These are phyloP conservation scores for Hesperophylax magnus DNA, from an alignment of 1,140 invertebrate species.

Conservation along the genomic window DNA sequence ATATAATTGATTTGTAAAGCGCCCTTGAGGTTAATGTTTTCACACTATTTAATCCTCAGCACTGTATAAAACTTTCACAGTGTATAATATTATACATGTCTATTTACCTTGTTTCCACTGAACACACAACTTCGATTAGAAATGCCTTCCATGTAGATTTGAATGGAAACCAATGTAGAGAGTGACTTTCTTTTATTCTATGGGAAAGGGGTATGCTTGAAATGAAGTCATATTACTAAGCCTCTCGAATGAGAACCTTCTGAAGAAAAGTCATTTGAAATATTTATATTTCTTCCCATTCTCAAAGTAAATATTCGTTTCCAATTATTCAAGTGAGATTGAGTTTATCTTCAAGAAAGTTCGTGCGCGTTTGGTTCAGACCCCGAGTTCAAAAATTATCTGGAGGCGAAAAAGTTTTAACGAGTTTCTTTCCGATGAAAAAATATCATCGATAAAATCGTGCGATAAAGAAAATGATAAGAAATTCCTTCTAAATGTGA, in stretches of 20 bases:
- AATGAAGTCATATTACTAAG: not conserved
- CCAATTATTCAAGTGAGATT: conserved; percentile 34
- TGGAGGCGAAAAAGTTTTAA: conserved; percentile 40
- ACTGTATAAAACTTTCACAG: too few relatives aligned
- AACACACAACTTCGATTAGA: too few relatives aligned
- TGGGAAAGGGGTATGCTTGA: too few relatives aligned
- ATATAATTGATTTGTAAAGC: too few relatives aligned
- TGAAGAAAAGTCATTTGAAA: conserved; percentile 14
- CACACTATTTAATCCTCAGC: too few relatives aligned
- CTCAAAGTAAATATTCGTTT: conserved; percentile 28
- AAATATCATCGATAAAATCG: conserved; percentile 40
- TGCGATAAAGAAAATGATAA: conserved; percentile 24
- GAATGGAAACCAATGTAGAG: too few relatives aligned
- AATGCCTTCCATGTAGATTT: too few relatives aligned
- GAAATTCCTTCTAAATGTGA: not conserved
- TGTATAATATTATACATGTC: too few relatives aligned
- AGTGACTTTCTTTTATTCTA: too few relatives aligned
- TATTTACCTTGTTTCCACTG: too few relatives aligned
- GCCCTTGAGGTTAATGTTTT: too few relatives aligned
- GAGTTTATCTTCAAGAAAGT: conserved; percentile 28
- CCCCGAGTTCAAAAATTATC: conserved; percentile 43
- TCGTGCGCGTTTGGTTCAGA: not conserved
- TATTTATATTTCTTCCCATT: not conserved
- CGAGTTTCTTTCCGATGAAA: conserved; percentile 45
- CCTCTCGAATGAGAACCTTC: not conserved